Evolutionary conservation across 2,888 invertebrate genomes (phyloP), one percentile per base, ranked within the genome.

Genomic region (Linnaemya vulpina): DNA sequence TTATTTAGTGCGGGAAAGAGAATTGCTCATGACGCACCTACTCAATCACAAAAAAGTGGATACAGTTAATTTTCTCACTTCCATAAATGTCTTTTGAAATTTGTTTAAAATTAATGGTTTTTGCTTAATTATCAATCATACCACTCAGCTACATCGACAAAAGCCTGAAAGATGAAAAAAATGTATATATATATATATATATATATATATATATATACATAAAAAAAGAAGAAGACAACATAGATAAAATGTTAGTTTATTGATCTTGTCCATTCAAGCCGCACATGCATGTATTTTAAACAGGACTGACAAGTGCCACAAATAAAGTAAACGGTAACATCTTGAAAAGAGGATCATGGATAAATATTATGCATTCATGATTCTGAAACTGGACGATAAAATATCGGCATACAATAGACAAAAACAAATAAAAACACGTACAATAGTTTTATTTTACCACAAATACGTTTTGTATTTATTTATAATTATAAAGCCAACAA

Each of bases 281-380:
- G 81, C 74, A 55, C 74, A 78, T 55, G 38, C 53, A 73, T 75
- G 70, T 65, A 58, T 78, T 78, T 82, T 67, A 82, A 85, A 82
- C 82, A 82, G 85, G 82, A 85, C 85, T 85, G 85, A 82, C 85
- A 85, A 85, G 82, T 85, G 85, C 82, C 74, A 82, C 82, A 82
- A 78, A 85, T 82, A 81, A 85, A 82, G 65, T 60, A 82, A 82
- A 85, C 78, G 75, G 82, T 82, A 82, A 85, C 85, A 79, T 82
- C 70, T 83, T 78, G 62, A 43, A 71, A 81, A 84, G 80, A 77
- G 78, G 75, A 85, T 79, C 63, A 65, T 65, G 58, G 20, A 71
- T 49, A 51, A 53, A 71, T 71, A 43, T 60, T 76, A 74, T 76
- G 63, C 22, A 78, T 62, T 63, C 60, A 63, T 22, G 40, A 68